Percentiles rank a stretch among this genome's conserved stretches.
phyloP scores from a whole-genome alignment of 2,113 vertebrate genomes.

The Chinchilla lanigera region DNA sequence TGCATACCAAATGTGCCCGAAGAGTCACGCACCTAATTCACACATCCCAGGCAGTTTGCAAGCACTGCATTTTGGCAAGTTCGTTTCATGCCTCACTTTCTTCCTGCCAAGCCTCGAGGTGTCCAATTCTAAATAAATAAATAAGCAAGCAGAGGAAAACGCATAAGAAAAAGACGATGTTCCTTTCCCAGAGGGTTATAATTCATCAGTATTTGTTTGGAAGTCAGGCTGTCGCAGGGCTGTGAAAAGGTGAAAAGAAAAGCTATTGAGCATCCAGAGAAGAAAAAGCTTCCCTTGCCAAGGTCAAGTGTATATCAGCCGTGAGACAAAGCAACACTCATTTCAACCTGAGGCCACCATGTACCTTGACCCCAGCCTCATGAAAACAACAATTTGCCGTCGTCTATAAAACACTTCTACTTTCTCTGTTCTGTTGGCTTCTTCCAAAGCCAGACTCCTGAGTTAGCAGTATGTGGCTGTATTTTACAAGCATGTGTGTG shows the following conservation, averaged over 20 bases:
- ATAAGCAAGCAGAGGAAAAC: background rate
- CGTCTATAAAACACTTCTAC: conserved; percentile 76
- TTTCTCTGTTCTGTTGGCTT: conserved; percentile 63
- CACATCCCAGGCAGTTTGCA: background rate
- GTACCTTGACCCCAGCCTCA: conserved; percentile 76
- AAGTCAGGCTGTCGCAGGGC: conserved; percentile 55
- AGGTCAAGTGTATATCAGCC: conserved; percentile 61
- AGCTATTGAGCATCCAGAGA: conserved; percentile 8
- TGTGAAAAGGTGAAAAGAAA: conserved; percentile 56
- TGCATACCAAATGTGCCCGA: background rate
- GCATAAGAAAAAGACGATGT: background rate
- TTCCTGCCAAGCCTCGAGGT: background rate
- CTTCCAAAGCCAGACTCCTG: conserved; percentile 76
- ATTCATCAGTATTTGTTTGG: conserved; percentile 66
- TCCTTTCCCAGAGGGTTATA: conserved; percentile 45
- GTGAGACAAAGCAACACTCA: conserved; percentile 54
- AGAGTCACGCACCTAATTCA: fast-evolving
- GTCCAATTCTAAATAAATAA: conserved; percentile 18
- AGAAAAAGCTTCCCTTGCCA: conserved; percentile 34
- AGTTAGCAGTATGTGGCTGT: conserved; percentile 80
- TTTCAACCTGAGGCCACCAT: conserved; percentile 70
- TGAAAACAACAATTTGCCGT: conserved; percentile 80
- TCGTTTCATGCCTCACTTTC: background rate
- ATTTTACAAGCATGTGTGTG: conserved; percentile 77
- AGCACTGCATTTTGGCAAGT: background rate